A percentile compares a stretch with the other conserved stretches of the same genome.
phyloP scores from a whole-genome alignment of 2,888 invertebrate genomes.

The Acleris laterana region DNA sequence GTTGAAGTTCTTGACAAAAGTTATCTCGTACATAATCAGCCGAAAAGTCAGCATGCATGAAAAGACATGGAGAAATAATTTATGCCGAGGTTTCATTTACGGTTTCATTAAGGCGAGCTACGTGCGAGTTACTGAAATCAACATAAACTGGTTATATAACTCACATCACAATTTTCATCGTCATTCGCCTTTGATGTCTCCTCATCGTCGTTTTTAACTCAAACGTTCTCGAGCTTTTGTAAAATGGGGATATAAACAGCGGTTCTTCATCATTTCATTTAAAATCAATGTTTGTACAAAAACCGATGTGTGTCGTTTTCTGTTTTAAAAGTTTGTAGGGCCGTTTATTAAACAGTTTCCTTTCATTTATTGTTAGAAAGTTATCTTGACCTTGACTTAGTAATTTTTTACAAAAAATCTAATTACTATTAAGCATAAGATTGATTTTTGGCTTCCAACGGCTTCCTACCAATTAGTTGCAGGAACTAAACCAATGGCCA shows the following conservation, averaged over 20 bases:
- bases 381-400: too few species aligned
- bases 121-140: constrained; percentile 68
- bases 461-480: too few species aligned
- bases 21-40: constrained; percentile 1
- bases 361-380: too few species aligned
- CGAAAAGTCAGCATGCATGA: constrained; percentile 25
- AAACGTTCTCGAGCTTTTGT: constrained; percentile 2
- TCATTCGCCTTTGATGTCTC: constrained; percentile 13
- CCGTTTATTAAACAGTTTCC: too few species aligned
- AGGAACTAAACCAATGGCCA: too few species aligned
- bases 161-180: constrained; percentile 40
- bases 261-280: not conserved
- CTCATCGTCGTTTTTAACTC: constrained; percentile 17
- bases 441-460: too few species aligned
- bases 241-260: not conserved
- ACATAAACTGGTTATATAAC: constrained; percentile 69
- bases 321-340: not conserved
- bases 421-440: too few species aligned
- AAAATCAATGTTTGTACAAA: not conserved
- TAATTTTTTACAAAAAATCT: too few species aligned
- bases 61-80: constrained; percentile 61
- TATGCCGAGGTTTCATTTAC: constrained; percentile 63
- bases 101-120: constrained; percentile 66
- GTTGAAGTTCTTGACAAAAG: not conserved
- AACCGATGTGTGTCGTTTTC: too few species aligned